Evolutionary conservation across 1,140 invertebrate genomes (phyloP), one percentile per base, ranked within the genome.

Genomic region (Macrostomum lignano): DNA sequence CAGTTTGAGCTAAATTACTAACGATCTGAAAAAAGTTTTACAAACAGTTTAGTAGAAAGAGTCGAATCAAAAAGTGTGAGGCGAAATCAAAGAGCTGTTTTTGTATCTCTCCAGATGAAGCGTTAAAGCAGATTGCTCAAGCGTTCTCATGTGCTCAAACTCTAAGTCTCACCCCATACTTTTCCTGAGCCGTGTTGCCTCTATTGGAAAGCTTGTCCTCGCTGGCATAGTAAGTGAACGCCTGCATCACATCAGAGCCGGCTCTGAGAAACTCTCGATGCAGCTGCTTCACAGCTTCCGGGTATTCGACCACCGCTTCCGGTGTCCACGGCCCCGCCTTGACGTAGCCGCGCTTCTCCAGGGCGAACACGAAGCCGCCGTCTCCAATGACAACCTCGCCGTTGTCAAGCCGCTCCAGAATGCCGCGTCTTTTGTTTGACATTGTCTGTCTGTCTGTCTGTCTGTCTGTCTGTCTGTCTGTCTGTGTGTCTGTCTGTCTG

Each of bases 291-390:
- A 57, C 53, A 15, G 56, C 55, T 25, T 59, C 56, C 6, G 55
- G 55, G 36, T 55, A 33, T 33, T 59, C 54, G 2, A 55, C 40
- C 11, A 41, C 41, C 5, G 45, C 55, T 36, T 59, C 55, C 0
- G 55, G 55, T 6, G 55, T 59, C 55, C 55, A 59, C 4, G 55
- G 55, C 1, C 55, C 55, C 6, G 55, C 55, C 38, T 59, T 58
- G 2, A 59, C 56, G 25, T 59, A 59, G 7, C 55, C 55, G 28
- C 55, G 35, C 37, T 57, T 59, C 39, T 59, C 56, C 17, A 59
- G 42, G 10, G 48, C 46, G 31, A 59, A 58, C 6, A 59, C 56
- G 36, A 58, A 59, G 1, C 56, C 56, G 22, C 56, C 56, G 39
- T 59, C 56, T 5, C 56, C 56, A 25, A 59, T 47, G 7, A 58